These are phyloP conservation scores for Malurus leucopterus DNA, from an alignment of 2,797 vertebrate species.

Conservation along the genomic window DNA sequence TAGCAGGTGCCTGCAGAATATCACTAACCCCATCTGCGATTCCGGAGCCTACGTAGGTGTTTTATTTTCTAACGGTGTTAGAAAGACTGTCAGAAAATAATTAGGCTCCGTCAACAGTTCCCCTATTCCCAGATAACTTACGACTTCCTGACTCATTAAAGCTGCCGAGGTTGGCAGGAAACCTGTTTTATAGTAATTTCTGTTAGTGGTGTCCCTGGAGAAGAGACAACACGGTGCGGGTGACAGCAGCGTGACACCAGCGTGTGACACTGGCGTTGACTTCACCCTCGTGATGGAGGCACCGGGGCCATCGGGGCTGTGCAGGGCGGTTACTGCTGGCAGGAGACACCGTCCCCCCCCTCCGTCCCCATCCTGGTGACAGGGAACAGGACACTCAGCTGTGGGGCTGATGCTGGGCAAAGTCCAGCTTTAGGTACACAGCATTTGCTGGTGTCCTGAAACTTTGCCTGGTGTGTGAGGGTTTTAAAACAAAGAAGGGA, in stretches of 20 bases:
- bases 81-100: conserved; percentile 62
- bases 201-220: conserved; percentile 47
- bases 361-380: background rate
- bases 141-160: conserved; percentile 69
- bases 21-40: background rate
- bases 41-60: background rate
- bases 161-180: conserved; percentile 49
- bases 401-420: rapidly evolving
- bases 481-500: background rate
- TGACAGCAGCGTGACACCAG: background rate
- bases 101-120: conserved; percentile 57
- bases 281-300: background rate
- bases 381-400: background rate
- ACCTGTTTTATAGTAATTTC: conserved; percentile 58
- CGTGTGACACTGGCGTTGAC: background rate
- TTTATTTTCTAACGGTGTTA: conserved; percentile 65
- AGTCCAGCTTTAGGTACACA: rapidly evolving
- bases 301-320: rapidly evolving
- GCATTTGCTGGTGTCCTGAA: background rate
- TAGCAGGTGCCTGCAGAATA: conserved; percentile 8
- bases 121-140: conserved; percentile 56
- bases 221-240: background rate
- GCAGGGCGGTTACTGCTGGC: background rate
- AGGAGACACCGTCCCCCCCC: background rate
- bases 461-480: background rate